phyloP scores from a whole-genome alignment of 2,888 invertebrate genomes.

The Melieria omissa region DNA sequence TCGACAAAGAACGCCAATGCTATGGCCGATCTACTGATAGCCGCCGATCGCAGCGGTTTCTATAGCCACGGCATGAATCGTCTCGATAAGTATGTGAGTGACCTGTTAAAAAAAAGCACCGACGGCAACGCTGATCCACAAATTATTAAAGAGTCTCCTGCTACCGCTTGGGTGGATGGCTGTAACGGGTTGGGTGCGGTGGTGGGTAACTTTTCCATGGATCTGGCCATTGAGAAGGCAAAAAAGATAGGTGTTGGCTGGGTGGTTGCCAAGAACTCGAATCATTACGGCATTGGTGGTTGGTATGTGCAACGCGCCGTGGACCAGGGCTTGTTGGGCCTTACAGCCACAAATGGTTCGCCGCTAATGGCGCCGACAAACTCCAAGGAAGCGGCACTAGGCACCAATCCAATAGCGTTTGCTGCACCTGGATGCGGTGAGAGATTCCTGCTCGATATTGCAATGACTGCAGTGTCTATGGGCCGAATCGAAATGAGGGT shows the following conservation, averaged over 20 bases:
- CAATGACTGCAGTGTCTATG: constrained; percentile 91
- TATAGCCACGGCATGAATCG: constrained; percentile 90
- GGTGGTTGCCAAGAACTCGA: constrained; percentile 85
- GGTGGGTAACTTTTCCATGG: constrained; percentile 81
- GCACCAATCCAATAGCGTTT: constrained; percentile 89
- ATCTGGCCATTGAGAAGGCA: constrained; percentile 85
- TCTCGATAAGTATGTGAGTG: constrained; percentile 82
- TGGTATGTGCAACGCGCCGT: constrained; percentile 84
- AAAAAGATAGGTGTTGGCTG: constrained; percentile 82
- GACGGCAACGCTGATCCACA: constrained; percentile 73
- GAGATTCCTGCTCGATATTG: constrained; percentile 92
- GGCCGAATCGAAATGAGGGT: constrained; percentile 92
- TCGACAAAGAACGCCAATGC: constrained; percentile 71
- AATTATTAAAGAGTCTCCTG: constrained; percentile 76
- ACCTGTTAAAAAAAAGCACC: constrained; percentile 75
- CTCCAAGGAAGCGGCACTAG: constrained; percentile 78
- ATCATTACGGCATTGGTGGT: constrained; percentile 91
- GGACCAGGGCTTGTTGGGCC: constrained; percentile 79
- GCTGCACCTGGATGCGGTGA: constrained; percentile 81
- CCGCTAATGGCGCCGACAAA: constrained; percentile 89
- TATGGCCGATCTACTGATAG: constrained; percentile 77
- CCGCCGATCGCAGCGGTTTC: constrained; percentile 84
- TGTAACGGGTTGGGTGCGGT: constrained; percentile 83
- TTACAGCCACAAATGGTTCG: constrained; percentile 92
- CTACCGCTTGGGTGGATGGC: constrained; percentile 83